Evolutionary conservation across 2,113 vertebrate species (phyloP).

Genomic region (Perognathus longimembris): DNA sequence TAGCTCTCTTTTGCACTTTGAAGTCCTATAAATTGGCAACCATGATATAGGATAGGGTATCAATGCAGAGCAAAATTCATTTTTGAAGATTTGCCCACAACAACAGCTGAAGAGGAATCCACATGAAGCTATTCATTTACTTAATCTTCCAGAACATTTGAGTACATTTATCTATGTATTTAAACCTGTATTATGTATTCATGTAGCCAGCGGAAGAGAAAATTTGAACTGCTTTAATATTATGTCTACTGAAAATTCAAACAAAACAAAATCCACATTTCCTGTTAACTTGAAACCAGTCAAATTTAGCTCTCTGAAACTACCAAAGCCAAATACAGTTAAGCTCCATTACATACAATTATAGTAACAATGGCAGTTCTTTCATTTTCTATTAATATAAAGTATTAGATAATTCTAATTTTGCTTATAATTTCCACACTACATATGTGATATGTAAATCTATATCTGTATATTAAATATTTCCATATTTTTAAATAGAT

Average conservation of each 20-base stretch:
- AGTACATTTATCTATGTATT: not conserved
- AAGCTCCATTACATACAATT: not conserved
- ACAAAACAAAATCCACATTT: not conserved
- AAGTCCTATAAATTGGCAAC: not conserved
- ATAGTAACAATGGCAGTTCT: not conserved
- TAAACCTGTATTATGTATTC: not conserved
- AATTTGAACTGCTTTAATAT: not conserved
- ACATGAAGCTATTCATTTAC: slow-evolving; percentile 20
- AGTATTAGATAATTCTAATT: not conserved
- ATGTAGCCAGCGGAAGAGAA: not conserved
- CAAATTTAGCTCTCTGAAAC: slow-evolving; percentile 16
- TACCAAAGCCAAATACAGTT: slow-evolving; percentile 23
- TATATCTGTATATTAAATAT: not conserved
- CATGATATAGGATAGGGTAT: not conserved
- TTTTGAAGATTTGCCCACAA: slow-evolving; percentile 7
- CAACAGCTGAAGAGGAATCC: not conserved
- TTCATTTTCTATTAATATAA: not conserved
- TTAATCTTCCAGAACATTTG: slow-evolving; percentile 16
- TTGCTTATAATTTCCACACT: not conserved
- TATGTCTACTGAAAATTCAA: not conserved
- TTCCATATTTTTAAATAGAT: not conserved
- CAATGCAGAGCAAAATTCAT: not conserved
- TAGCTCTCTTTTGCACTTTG: not conserved
- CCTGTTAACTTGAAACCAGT: slow-evolving; percentile 3
- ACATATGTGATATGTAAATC: not conserved